These are phyloP conservation scores for Scortum barcoo DNA, from an alignment of 2,113 vertebrate genomes.

Conservation along the genomic window DNA sequence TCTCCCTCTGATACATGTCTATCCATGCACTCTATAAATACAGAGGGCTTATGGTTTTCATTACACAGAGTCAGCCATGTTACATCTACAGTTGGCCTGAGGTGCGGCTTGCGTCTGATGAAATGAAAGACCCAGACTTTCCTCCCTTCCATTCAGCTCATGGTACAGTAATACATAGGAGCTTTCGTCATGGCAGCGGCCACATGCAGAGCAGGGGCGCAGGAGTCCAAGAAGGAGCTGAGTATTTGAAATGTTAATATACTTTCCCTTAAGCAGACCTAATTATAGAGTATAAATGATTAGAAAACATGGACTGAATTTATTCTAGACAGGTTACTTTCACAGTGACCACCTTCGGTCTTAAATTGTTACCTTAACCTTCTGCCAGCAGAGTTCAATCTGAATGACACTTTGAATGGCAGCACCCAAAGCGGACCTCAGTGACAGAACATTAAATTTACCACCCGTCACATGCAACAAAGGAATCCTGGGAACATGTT, in stretches of 20 bases:
- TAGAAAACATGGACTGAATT: not conserved
- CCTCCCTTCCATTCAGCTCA: no score
- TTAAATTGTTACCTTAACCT: not conserved
- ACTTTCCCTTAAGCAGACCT: not conserved
- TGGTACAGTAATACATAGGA: not conserved
- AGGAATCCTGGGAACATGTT: not conserved
- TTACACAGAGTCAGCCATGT: constrained; percentile 51
- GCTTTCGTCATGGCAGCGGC: not conserved
- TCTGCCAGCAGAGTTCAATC: not conserved
- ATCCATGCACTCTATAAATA: constrained; percentile 68
- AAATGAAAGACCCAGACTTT: not conserved
- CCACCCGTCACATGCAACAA: not conserved
- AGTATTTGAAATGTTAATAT: constrained; percentile 6
- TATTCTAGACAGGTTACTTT: not conserved
- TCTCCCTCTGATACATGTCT: constrained; percentile 16
- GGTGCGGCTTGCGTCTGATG: not conserved
- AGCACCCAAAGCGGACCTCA: not conserved
- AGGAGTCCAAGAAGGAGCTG: not conserved
- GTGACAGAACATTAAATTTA: not conserved
- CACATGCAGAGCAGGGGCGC: not conserved
- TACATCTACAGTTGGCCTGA: constrained; percentile 12
- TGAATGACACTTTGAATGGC: not conserved
- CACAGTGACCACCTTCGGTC: not conserved
- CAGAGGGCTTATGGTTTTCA: constrained; percentile 34
- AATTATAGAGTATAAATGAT: not conserved